Conservation (phyloP, 2,888 invertebrate genomes). For the Pandemis heparana region DNA sequence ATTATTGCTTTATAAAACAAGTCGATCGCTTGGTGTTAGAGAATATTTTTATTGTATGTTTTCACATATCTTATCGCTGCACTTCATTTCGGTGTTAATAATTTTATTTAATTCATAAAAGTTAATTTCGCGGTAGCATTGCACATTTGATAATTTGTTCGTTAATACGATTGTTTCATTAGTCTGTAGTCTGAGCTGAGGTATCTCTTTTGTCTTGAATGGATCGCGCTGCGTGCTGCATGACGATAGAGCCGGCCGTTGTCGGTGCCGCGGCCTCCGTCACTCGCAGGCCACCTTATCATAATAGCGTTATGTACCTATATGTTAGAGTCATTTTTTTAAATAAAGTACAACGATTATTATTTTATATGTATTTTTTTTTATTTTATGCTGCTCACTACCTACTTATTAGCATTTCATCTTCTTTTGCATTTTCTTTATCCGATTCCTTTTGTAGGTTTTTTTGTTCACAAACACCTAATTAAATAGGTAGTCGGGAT, state of each 20-base stretch:
- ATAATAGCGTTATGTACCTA: constrained; percentile 13
- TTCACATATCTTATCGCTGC: constrained; percentile 78
- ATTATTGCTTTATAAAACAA: constrained; percentile 76
- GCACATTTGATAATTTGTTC: constrained; percentile 65
- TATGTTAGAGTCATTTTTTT: constrained; percentile 25
- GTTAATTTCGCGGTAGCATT: constrained; percentile 64
- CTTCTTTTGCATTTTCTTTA: constrained; percentile 46
- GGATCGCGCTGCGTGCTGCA: constrained; percentile 75
- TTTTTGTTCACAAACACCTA: constrained; percentile 42
- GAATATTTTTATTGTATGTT: constrained; percentile 68
- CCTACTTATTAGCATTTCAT: constrained; percentile 11
- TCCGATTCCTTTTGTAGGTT: constrained; percentile 48
- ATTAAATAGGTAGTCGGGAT: constrained; percentile 60
- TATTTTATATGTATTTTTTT: constrained; percentile 8
- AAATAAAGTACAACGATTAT: constrained; percentile 7
- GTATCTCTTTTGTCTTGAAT: constrained; percentile 69
- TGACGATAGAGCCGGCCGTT: constrained; percentile 57
- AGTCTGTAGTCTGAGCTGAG: constrained; percentile 67
- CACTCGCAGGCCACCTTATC: constrained; percentile 11
- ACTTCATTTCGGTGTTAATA: constrained; percentile 79
- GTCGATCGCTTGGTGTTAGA: constrained; percentile 81
- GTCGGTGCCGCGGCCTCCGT: neutral
- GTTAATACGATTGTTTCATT: constrained; percentile 68
- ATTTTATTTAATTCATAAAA: constrained; percentile 60
- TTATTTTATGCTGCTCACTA: constrained; percentile 27